phyloP scores from a whole-genome alignment of 1,140 invertebrate species.

The Helicoverpa armigera region DNA sequence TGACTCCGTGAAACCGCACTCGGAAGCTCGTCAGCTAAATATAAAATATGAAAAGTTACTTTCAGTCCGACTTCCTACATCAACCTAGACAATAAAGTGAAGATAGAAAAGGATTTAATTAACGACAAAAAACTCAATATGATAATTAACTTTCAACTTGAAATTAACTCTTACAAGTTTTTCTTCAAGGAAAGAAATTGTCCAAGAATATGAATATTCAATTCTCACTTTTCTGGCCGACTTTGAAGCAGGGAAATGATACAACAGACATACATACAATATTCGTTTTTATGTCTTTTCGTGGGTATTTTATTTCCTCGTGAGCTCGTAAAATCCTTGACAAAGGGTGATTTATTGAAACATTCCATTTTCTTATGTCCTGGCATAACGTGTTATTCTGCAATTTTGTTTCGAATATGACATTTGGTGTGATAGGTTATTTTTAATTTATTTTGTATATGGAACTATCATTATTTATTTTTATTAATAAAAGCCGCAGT shows the following conservation, averaged over 20 bases:
- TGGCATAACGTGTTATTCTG: not conserved
- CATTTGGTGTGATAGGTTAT: not conserved
- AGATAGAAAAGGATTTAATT: too few species aligned
- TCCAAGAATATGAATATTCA: not conserved
- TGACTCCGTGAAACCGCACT: too few species aligned
- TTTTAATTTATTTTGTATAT: too few species aligned
- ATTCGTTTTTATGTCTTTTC: constrained; percentile 8
- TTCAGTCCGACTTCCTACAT: too few species aligned
- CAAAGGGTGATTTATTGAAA: constrained; percentile 22
- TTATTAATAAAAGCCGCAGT: too few species aligned
- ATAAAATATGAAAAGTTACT: too few species aligned
- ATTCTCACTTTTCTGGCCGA: not conserved
- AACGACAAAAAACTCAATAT: not conserved
- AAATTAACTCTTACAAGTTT: not conserved
- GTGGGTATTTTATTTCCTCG: constrained; percentile 2
- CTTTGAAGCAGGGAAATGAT: not conserved
- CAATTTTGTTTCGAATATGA: not conserved
- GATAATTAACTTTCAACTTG: not conserved
- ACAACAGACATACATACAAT: not conserved
- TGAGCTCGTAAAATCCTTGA: constrained; percentile 23
- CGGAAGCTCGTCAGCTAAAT: too few species aligned
- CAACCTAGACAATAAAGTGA: too few species aligned
- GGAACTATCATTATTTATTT: too few species aligned
- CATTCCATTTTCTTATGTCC: not conserved
- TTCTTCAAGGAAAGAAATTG: not conserved